phyloP scores from a whole-genome alignment of 2,888 invertebrate species.

The Papilio demoleus region DNA sequence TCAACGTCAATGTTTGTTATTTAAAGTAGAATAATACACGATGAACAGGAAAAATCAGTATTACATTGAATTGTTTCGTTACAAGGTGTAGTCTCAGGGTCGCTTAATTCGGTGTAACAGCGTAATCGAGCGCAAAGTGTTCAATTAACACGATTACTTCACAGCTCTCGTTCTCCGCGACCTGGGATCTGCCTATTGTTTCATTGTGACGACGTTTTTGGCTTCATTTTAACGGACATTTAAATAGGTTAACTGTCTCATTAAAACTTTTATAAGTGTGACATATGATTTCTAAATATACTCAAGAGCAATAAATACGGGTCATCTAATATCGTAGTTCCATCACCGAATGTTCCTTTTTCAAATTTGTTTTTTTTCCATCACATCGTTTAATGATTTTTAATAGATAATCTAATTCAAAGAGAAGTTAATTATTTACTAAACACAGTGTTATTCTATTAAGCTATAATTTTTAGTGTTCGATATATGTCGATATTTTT shows the following conservation, averaged over 20 bases:
- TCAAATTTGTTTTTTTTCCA: too few relatives aligned
- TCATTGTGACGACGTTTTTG: not conserved
- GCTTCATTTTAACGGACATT: not conserved
- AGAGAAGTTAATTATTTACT: too few relatives aligned
- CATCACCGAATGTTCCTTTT: too few relatives aligned
- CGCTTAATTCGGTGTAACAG: constrained; percentile 28
- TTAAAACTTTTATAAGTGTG: too few relatives aligned
- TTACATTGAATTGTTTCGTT: constrained; percentile 5
- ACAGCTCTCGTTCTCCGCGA: constrained; percentile 15
- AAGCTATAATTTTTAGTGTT: too few relatives aligned
- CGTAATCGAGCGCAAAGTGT: constrained; percentile 35
- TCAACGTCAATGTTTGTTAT: not conserved
- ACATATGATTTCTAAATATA: too few relatives aligned
- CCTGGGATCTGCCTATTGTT: constrained; percentile 17
- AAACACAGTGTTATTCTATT: too few relatives aligned
- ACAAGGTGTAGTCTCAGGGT: constrained; percentile 4
- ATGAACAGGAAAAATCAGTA: constrained; percentile 14
- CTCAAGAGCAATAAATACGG: too few relatives aligned
- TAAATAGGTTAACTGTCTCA: not conserved
- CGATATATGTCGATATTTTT: too few relatives aligned
- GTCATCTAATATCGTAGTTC: too few relatives aligned
- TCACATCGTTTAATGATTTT: too few relatives aligned
- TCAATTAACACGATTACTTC: constrained; percentile 37
- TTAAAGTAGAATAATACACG: not conserved
- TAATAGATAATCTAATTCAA: too few relatives aligned